Evolutionary conservation across 1,140 invertebrate genomes (phyloP).

Genomic region (Cydia splendana): DNA sequence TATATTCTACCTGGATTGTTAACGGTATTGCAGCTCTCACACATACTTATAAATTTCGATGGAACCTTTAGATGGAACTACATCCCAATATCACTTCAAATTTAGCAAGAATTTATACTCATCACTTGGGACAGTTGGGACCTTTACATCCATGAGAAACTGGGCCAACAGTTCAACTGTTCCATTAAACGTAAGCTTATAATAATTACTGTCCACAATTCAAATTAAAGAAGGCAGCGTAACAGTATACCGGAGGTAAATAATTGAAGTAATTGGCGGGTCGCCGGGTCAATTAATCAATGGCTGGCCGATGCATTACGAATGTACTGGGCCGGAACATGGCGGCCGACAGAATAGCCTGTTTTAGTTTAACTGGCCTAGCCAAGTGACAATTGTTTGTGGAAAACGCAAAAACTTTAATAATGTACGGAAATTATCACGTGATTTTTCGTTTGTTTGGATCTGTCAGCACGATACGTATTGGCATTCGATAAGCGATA

Average conservation of each 20-base stretch:
- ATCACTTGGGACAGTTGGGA: neutral
- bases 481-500: too few species aligned
- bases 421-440: too few species aligned
- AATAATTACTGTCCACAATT: slow-evolving; percentile 47
- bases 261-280: slow-evolving; percentile 77
- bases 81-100: neutral
- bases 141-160: neutral
- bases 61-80: neutral
- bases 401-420: too few species aligned
- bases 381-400: too few species aligned
- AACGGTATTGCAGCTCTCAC: neutral
- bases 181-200: neutral
- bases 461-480: too few species aligned
- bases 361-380: neutral
- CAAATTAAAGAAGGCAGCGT: slow-evolving; percentile 59
- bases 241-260: slow-evolving; percentile 70
- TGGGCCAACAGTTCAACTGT: neutral
- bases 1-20: neutral
- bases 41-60: neutral
- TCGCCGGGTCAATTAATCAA: slow-evolving; percentile 77
- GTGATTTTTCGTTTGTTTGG: too few species aligned
- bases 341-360: slow-evolving; percentile 34
- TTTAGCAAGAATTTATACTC: neutral
- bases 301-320: slow-evolving; percentile 60
- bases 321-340: slow-evolving; percentile 66